Conservation (phyloP, 2,113 vertebrate species). For the Mastomys natalensis region DNA sequence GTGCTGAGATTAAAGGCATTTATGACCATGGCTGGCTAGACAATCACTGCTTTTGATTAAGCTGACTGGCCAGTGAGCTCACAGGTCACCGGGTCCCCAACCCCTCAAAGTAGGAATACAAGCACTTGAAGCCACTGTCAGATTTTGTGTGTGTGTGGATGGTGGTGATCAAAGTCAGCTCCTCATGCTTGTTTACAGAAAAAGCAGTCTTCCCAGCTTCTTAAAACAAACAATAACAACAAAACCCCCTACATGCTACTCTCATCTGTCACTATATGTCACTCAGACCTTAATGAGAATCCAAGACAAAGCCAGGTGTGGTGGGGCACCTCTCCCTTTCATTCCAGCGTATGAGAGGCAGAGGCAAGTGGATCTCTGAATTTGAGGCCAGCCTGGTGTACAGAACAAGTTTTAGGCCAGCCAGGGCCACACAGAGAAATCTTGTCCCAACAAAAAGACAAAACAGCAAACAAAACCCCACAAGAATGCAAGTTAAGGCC, state of each 20-base stretch:
- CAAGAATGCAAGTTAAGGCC: neutral
- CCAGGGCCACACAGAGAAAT: neutral
- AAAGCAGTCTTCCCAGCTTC: neutral
- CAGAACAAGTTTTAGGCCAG: neutral
- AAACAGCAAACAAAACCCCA: neutral
- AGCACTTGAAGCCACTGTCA: neutral
- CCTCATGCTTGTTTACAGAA: neutral
- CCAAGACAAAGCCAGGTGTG: neutral
- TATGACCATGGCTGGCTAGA: neutral
- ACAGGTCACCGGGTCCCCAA: neutral
- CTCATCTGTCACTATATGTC: neutral
- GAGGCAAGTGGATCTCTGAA: neutral
- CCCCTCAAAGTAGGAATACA: neutral
- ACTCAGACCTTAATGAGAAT: slow-evolving; percentile 26
- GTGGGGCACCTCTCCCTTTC: too few relatives aligned
- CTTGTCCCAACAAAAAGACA: neutral
- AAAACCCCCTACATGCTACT: neutral
- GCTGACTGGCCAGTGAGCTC: neutral
- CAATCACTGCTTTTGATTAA: neutral
- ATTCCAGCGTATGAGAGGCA: neutral
- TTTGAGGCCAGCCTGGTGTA: neutral
- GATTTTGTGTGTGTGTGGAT: neutral
- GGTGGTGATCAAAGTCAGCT: neutral
- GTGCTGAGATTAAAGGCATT: neutral
- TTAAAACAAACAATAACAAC: neutral